phyloP scores from a whole-genome alignment of 1,140 invertebrate species.

The Neoseiulus cucumeris region DNA sequence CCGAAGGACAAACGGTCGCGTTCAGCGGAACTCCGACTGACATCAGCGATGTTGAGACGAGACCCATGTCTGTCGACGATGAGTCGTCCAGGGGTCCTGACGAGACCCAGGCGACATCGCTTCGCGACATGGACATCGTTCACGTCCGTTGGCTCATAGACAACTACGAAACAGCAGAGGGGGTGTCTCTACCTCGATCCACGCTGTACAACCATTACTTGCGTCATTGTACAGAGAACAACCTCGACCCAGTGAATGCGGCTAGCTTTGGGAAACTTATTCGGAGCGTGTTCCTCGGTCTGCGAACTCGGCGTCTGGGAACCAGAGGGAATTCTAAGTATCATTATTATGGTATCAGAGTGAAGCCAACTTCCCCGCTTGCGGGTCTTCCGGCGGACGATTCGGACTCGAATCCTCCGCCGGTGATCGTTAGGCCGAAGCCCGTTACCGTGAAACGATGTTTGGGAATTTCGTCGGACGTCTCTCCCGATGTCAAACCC shows the following conservation, averaged over 20 bases:
- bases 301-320: constrained; percentile 76
- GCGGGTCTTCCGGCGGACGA: constrained; percentile 39
- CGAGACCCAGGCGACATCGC: neutral
- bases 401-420: constrained; percentile 4
- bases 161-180: constrained; percentile 95
- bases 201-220: constrained; percentile 93
- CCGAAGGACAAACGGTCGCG: neutral
- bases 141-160: constrained; percentile 91
- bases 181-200: constrained; percentile 81
- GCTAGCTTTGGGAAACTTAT: constrained; percentile 98
- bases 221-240: constrained; percentile 76
- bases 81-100: neutral
- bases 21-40: neutral
- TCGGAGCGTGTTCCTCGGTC: constrained; percentile 83
- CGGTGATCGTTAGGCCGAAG: constrained; percentile 5
- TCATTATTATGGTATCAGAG: constrained; percentile 96
- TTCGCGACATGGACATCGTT: constrained; percentile 9
- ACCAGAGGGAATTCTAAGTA: constrained; percentile 99
- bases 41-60: neutral
- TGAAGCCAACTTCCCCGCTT: constrained; percentile 66
- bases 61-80: neutral
- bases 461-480: neutral
- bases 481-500: neutral
- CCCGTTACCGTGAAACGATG: neutral
- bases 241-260: constrained; percentile 91